Evolutionary conservation across 2,113 vertebrate genomes (phyloP).

Genomic region (Bothrops jararaca): DNA sequence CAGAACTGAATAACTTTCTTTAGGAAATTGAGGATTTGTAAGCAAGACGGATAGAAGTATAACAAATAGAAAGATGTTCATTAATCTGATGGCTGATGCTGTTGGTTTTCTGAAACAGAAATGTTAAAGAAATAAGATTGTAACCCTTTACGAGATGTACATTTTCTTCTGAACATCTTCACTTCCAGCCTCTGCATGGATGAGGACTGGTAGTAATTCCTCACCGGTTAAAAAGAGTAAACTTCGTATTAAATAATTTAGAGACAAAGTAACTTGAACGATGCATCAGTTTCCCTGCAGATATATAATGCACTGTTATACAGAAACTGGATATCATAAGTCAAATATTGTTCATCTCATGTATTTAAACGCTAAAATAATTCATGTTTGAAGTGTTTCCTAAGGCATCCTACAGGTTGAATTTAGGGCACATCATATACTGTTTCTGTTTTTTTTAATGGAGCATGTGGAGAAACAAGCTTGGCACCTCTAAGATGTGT

Average conservation of each 20-base stretch:
- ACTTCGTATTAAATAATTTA: neutral
- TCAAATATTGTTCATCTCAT: too few relatives aligned
- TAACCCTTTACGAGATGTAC: neutral
- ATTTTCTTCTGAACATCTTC: neutral
- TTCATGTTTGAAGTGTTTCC: neutral
- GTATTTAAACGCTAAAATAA: neutral
- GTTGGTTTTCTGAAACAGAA: neutral
- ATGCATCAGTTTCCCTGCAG: neutral
- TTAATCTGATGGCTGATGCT: neutral
- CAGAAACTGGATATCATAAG: neutral
- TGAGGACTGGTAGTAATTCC: neutral
- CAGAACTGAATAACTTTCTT: neutral
- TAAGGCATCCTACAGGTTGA: neutral
- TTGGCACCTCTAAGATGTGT: neutral
- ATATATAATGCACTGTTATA: too few relatives aligned
- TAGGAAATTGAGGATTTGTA: neutral
- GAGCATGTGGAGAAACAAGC: neutral
- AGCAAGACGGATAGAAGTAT: neutral
- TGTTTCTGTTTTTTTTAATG: neutral
- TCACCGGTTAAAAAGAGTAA: neutral
- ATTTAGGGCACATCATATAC: neutral
- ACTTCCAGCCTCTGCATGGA: neutral
- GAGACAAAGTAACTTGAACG: neutral
- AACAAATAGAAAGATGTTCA: neutral
- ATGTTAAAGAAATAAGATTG: neutral